These are phyloP conservation scores for Girardinichthys multiradiatus DNA, from an alignment of 2,113 vertebrate genomes.

Conservation along the genomic window DNA sequence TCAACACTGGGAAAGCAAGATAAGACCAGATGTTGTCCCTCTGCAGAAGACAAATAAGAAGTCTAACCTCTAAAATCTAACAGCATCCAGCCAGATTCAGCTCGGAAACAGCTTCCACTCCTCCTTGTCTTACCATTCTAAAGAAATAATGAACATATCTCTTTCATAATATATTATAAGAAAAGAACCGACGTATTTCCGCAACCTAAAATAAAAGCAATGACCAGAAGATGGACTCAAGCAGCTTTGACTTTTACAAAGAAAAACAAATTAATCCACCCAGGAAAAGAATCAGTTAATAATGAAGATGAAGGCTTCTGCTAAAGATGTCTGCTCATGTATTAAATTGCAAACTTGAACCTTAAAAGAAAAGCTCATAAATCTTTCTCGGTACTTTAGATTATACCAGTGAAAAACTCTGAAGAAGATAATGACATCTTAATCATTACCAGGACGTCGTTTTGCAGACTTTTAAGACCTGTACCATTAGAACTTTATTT, in stretches of 20 bases:
- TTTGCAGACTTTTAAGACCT: constrained; percentile 9
- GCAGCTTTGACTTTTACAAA: neutral
- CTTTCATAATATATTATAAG: constrained; percentile 13
- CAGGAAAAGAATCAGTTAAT: constrained; percentile 26
- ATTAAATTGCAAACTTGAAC: constrained; percentile 25
- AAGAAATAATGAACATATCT: neutral
- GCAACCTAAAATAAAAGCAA: neutral
- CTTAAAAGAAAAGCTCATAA: constrained; percentile 18
- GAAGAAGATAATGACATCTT: constrained; percentile 11
- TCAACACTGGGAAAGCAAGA: constrained; percentile 46
- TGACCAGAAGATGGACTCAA: constrained; percentile 35
- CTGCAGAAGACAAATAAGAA: constrained; percentile 23
- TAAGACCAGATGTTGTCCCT: constrained; percentile 38
- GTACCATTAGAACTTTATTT: constrained; percentile 22
- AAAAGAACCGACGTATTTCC: neutral
- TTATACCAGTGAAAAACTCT: constrained; percentile 4
- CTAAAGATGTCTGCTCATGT: constrained; percentile 22
- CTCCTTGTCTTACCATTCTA: constrained; percentile 1
- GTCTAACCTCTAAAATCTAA: constrained; percentile 36
- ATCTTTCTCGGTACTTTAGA: constrained; percentile 21
- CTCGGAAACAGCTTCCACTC: neutral
- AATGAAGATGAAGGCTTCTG: constrained; percentile 18
- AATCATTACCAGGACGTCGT: constrained; percentile 11
- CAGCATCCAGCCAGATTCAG: constrained; percentile 13
- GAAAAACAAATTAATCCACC: constrained; percentile 27